phyloP scores from a whole-genome alignment of 2,113 vertebrate species.

The Solea solea region DNA sequence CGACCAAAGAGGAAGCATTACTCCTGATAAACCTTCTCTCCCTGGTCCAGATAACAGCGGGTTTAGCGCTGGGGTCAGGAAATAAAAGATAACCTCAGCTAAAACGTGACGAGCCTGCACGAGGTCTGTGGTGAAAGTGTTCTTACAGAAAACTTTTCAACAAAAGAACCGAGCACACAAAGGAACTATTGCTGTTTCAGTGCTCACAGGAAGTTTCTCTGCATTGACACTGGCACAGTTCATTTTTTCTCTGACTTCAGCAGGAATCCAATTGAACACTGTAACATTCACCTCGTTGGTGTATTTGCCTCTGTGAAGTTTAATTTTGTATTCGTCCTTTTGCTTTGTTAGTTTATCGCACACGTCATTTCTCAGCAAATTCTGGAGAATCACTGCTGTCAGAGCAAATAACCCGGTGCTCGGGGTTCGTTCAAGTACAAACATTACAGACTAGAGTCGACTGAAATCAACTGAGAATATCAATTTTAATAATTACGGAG shows the following conservation, averaged over 20 bases:
- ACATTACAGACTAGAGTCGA: conserved; percentile 10
- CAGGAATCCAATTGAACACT: neutral
- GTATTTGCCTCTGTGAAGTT: conserved; percentile 9
- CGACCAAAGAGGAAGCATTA: no score
- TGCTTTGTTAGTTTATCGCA: conserved; percentile 11
- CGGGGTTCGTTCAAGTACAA: conserved; percentile 25
- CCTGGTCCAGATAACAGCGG: no score
- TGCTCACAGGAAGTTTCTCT: neutral
- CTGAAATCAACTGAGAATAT: conserved; percentile 8
- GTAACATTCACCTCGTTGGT: neutral
- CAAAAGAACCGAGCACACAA: neutral
- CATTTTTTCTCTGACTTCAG: conserved; percentile 1
- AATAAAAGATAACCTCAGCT: neutral
- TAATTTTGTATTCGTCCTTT: neutral
- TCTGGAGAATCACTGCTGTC: conserved; percentile 3
- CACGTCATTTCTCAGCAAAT: conserved; percentile 5
- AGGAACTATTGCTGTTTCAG: neutral
- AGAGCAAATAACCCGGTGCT: conserved; percentile 2
- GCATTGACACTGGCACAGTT: neutral
- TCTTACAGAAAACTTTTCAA: neutral
- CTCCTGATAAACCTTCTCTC: no score
- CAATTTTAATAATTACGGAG: neutral
- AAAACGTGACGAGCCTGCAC: neutral
- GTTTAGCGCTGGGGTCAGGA: no score
- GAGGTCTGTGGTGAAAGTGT: neutral